Base-by-base conservation (phyloP, 1,140 invertebrate genomes). In the Drosophila takahashii region DNA sequence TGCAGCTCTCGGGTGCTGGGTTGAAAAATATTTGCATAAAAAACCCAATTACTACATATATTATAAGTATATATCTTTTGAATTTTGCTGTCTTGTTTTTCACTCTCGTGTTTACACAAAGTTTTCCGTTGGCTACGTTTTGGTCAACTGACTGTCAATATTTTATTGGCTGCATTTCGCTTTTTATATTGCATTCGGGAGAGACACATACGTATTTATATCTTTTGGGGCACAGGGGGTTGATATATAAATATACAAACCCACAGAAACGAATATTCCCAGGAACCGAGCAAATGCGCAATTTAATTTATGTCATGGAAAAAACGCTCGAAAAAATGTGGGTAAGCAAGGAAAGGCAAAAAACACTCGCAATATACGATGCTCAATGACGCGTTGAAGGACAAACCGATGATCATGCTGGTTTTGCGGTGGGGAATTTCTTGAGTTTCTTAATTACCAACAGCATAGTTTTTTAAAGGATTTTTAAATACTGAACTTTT, bases 101-200 rank as follows among this genome's bases (percentile, higher is more conserved):
- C 15, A 11, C 50, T 18, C 11, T 18, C 8, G 41, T 67, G 75
- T 75, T 86, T 78, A 65, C 69, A 78, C 37, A 74, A 64, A 50
- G 58, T 53, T 69, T 57, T 65, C 48, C 22, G 37, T 41, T 50
- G 50, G 27, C 42, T 48, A 34, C 58, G 62, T 62, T 50, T 62
- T 52, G 66, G 70, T 71, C 57, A 73, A 50, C 62, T 62, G 62
- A 62, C 67, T 69, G 51, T 81, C 74, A 85, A 85, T 81, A 79
- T 81, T 75, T 77, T 75, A 81, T 77, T 77, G 78, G 51, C 42
- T 50, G 47, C 47, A 39, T 51, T 56, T 65, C 39, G 47, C 29
- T 75, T 66, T 67, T 75, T 70, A 50, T 52, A 58, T 81, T 60
- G 47, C 51, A 51, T 41, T 39, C 51, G 2, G 7, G 26, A 9